Evolutionary conservation across 1,140 invertebrate genomes (phyloP).

Genomic region (Caenorhabditis inopinata): DNA sequence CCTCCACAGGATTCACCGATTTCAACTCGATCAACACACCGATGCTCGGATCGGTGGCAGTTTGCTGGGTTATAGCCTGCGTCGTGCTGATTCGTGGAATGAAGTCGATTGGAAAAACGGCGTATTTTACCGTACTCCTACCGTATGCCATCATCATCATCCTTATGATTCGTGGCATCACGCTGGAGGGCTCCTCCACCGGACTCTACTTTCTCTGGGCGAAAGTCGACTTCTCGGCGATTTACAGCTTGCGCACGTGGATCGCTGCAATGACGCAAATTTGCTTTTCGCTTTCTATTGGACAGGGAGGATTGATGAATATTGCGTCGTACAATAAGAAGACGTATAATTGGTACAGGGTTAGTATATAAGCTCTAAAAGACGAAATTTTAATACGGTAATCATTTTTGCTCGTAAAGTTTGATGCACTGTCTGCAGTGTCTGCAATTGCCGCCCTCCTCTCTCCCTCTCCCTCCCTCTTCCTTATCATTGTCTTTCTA

Average conservation of each 20-base stretch:
- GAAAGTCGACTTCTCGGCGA: not conserved
- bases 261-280: conserved; percentile 69
- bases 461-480: not conserved
- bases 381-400: conserved; percentile 67
- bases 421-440: too few species aligned
- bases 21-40: conserved; percentile 41
- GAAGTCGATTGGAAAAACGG: conserved; percentile 43
- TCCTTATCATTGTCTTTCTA: not conserved
- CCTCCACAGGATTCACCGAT: conserved; percentile 8
- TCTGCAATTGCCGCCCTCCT: too few species aligned
- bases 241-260: conserved; percentile 65
- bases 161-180: conserved; percentile 75
- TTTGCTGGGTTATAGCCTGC: conserved; percentile 20
- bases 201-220: conserved; percentile 74
- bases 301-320: conserved; percentile 70
- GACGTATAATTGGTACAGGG: not conserved
- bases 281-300: conserved; percentile 70
- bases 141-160: conserved; percentile 77
- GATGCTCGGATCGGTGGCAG: not conserved
- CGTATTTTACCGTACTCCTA: conserved; percentile 71
- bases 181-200: conserved; percentile 75
- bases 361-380: conserved; percentile 68
- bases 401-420: too few species aligned
- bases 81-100: conserved; percentile 34
- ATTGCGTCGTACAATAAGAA: conserved; percentile 60